These are phyloP conservation scores for Xestia xanthographa DNA, from an alignment of 2,888 invertebrate species.

Conservation along the genomic window DNA sequence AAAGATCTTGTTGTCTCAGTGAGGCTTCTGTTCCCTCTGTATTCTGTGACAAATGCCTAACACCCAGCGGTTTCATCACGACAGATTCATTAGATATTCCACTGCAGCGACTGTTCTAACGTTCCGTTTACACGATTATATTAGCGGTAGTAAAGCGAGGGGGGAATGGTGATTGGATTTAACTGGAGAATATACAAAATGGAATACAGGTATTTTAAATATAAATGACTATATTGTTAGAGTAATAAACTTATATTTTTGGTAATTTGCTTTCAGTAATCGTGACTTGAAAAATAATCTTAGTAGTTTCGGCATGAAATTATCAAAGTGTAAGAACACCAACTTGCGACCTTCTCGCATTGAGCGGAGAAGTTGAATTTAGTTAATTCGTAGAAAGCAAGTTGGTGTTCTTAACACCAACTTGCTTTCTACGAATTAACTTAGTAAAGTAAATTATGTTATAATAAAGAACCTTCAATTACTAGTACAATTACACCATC, in stretches of 20 bases:
- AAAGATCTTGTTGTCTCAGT: neutral
- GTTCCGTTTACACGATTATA: constrained; percentile 58
- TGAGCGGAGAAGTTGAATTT: too few relatives aligned
- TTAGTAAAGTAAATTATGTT: neutral
- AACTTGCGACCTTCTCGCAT: too few relatives aligned
- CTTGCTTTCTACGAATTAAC: neutral
- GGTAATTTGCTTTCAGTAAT: neutral
- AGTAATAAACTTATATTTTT: neutral
- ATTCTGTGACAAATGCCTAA: constrained; percentile 49
- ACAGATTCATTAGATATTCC: constrained; percentile 71
- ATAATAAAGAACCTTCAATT: constrained; percentile 7
- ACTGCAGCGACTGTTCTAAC: constrained; percentile 50
- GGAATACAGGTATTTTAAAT: neutral
- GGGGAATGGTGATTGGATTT: constrained; percentile 60
- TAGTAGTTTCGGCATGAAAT: neutral
- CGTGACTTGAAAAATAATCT: neutral
- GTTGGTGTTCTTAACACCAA: too few relatives aligned
- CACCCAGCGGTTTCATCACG: constrained; percentile 52
- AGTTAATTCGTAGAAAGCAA: too few relatives aligned
- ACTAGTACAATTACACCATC: neutral
- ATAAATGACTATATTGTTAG: neutral
- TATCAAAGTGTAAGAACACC: neutral
- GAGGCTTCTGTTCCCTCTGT: constrained; percentile 20
- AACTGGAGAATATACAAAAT: constrained; percentile 30
- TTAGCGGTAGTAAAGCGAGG: constrained; percentile 50